phyloP scores from a whole-genome alignment of 2,888 invertebrate genomes.

The Melanotus villosus region DNA sequence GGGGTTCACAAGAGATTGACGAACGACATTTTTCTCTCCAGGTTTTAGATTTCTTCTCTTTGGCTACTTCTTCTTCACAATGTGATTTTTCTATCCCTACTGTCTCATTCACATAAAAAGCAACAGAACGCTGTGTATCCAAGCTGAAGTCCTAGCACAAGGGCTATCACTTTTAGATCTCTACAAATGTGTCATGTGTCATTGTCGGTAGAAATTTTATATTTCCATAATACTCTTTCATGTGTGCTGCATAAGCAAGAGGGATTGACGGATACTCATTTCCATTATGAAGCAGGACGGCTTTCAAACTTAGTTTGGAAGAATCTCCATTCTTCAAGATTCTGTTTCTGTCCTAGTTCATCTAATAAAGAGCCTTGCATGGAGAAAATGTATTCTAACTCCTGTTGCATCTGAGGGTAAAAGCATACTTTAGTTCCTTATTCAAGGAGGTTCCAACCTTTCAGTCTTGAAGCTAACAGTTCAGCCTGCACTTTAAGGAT shows the following conservation, averaged over 20 bases:
- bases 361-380: too few relatives aligned
- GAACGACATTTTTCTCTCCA: constrained; percentile 4
- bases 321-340: background rate
- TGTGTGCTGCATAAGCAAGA: background rate
- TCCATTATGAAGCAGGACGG: background rate
- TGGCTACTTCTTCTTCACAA: constrained; percentile 3
- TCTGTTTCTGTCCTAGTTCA: background rate
- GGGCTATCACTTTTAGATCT: constrained; percentile 35
- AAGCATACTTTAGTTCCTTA: background rate
- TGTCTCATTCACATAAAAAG: constrained; percentile 50
- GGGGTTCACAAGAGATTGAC: too few relatives aligned
- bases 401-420: background rate
- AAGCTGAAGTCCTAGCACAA: constrained; percentile 48
- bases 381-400: too few relatives aligned
- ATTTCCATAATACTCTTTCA: too few relatives aligned
- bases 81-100: constrained; percentile 16
- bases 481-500: background rate
- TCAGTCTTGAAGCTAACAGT: background rate
- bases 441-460: background rate
- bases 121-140: constrained; percentile 47
- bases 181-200: constrained; percentile 42
- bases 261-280: background rate
- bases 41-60: background rate
- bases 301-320: background rate
- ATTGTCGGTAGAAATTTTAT: background rate